Evolutionary conservation across 1,140 invertebrate species (phyloP).

Genomic region (Macrocentrus cingulum): DNA sequence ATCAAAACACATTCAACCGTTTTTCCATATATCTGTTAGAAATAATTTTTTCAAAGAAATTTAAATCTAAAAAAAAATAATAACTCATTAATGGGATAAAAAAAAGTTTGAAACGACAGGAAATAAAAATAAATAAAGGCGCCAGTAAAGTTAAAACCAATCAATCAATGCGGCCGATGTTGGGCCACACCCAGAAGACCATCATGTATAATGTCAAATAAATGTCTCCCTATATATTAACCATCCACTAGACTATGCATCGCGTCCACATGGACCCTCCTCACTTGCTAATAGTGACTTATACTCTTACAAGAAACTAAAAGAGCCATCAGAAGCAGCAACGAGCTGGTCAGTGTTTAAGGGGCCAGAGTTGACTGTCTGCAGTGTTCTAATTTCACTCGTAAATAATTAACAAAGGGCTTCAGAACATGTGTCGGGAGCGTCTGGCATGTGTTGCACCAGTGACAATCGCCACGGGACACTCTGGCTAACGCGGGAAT

Average conservation of each 20-base stretch:
- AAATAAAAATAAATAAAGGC: too few relatives aligned
- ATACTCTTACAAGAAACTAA: constrained; percentile 10
- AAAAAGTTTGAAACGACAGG: too few relatives aligned
- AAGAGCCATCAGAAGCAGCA: background rate
- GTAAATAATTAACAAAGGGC: constrained; percentile 24
- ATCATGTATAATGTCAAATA: constrained; percentile 29
- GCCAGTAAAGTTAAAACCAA: constrained; percentile 14
- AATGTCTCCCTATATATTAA: constrained; percentile 32
- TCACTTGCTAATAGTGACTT: background rate
- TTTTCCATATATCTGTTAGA: too few relatives aligned
- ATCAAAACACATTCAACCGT: too few relatives aligned
- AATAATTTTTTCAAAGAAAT: too few relatives aligned
- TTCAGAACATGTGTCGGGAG: background rate
- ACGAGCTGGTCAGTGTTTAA: constrained; percentile 48
- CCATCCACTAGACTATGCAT: constrained; percentile 13
- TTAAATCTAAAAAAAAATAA: too few relatives aligned
- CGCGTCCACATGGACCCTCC: constrained; percentile 19
- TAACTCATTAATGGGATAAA: too few relatives aligned
- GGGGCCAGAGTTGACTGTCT: constrained; percentile 41
- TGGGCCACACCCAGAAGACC: constrained; percentile 21
- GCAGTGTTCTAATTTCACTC: constrained; percentile 28
- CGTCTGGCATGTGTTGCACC: too few relatives aligned
- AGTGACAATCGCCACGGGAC: too few relatives aligned
- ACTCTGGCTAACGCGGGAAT: too few relatives aligned
- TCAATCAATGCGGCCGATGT: constrained; percentile 41